Evolutionary conservation across 2,113 vertebrate species (phyloP).

Genomic region (Macaca fascicularis): T2T-MFA8v1.1 NC_088376.1:60470001-60470500

Average conservation of each 20-base stretch:
- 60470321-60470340: neutral
- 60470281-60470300: neutral
- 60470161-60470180: neutral
- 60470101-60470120: neutral
- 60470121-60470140: neutral
- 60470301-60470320: neutral
- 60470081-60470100: neutral
- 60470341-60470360: fast-evolving
- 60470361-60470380: neutral
- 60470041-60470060: neutral
- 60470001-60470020: neutral
- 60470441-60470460: neutral
- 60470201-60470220: neutral
- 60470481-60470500: neutral
- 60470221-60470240: neutral
- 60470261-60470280: neutral
- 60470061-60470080: neutral
- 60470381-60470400: fast-evolving
- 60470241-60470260: neutral
- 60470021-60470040: neutral
- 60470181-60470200: neutral
- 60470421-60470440: neutral
- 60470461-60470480: neutral
- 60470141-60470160: neutral
- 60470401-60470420: neutral